phyloP scores from a whole-genome alignment of 2,797 vertebrate species.

The Loriculus beryllinus region DNA sequence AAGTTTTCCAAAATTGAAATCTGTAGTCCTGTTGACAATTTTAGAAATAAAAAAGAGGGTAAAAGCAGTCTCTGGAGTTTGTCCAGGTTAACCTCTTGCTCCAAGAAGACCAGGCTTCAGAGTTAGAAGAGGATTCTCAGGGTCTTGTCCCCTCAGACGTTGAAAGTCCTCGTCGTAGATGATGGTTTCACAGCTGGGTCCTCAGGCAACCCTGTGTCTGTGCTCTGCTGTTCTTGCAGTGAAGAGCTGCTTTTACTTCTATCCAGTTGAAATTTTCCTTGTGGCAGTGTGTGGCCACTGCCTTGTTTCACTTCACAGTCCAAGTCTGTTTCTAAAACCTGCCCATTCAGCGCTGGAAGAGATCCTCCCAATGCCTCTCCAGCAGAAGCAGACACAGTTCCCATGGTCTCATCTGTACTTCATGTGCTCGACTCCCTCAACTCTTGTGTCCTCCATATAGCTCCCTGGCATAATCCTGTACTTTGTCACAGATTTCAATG shows the following conservation, averaged over 20 bases:
- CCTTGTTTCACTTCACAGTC: background rate
- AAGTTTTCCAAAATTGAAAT: background rate
- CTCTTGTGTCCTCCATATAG: rapidly evolving
- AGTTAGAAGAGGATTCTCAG: background rate
- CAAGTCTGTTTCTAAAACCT: background rate
- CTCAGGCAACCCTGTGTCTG: background rate
- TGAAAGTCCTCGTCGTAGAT: rapidly evolving
- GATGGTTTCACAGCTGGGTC: background rate
- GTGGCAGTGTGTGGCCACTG: rapidly evolving
- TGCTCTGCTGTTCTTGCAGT: background rate
- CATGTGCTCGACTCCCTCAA: rapidly evolving
- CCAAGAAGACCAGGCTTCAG: background rate
- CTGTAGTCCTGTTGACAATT: background rate
- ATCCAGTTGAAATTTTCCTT: background rate
- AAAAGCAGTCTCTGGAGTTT: background rate
- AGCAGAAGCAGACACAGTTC: rapidly evolving
- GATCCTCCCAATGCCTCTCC: background rate
- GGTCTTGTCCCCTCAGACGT: background rate
- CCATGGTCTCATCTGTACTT: rapidly evolving
- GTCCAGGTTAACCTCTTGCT: background rate
- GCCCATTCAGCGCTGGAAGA: rapidly evolving
- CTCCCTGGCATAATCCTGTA: background rate
- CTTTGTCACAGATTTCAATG: background rate
- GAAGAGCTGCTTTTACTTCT: background rate
- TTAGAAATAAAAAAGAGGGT: background rate